These are phyloP conservation scores for Nasonia giraulti DNA, from an alignment of 1,140 invertebrate genomes.

Conservation along the genomic window DNA sequence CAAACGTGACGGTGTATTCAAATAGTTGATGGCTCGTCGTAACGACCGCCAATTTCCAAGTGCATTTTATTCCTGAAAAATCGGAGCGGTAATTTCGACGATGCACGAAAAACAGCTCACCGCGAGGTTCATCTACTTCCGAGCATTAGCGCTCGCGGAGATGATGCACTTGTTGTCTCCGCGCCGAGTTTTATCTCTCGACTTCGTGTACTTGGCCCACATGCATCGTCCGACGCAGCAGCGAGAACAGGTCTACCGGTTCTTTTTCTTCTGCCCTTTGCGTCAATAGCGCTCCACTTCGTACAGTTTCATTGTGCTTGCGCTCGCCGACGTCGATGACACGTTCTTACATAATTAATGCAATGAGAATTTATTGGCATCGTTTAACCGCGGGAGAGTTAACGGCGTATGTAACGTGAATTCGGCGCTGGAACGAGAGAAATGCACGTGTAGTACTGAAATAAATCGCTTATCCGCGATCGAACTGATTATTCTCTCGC, in stretches of 20 bases:
- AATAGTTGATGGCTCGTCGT: background rate
- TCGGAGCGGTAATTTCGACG: no score
- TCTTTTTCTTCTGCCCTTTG: slow-evolving; percentile 5
- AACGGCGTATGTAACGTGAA: no score
- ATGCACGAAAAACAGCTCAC: no score
- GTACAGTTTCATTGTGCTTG: background rate
- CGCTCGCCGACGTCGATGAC: no score
- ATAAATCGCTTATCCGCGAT: no score
- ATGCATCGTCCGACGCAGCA: background rate
- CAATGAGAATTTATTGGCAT: slow-evolving; percentile 17
- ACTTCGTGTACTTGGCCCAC: slow-evolving; percentile 15
- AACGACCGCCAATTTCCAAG: no score
- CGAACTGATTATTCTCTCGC: no score
- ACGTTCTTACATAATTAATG: slow-evolving; percentile 15
- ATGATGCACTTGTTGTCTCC: background rate
- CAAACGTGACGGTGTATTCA: background rate
- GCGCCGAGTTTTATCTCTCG: background rate
- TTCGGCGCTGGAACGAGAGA: no score
- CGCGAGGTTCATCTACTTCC: background rate
- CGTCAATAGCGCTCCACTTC: background rate
- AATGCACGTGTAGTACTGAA: no score
- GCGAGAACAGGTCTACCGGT: background rate
- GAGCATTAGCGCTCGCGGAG: background rate
- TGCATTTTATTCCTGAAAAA: no score
- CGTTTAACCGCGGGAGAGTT: background rate